Percentiles rank a stretch among this genome's conserved stretches.
phyloP scores from a whole-genome alignment of 2,113 vertebrate genomes.

The Atractosteus spatula region DNA sequence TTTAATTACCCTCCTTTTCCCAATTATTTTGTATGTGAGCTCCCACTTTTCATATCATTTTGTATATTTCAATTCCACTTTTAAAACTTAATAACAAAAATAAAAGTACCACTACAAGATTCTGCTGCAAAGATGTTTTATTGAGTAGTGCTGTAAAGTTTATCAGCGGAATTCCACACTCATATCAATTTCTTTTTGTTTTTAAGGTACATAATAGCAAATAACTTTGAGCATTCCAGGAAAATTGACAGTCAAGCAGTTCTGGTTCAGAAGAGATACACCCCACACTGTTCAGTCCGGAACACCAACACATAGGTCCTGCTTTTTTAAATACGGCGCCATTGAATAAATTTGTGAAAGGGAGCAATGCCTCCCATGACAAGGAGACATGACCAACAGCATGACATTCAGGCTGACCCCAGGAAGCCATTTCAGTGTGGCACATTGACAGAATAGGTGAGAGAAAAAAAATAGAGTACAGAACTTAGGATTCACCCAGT shows the following conservation, averaged over 20 bases:
- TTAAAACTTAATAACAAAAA: not conserved
- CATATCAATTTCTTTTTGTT: slow-evolving; percentile 27
- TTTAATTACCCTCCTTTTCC: too few relatives aligned
- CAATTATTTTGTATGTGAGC: too few relatives aligned
- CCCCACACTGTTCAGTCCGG: slow-evolving; percentile 16
- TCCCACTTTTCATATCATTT: too few relatives aligned
- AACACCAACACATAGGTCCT: not conserved
- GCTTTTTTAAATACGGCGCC: not conserved
- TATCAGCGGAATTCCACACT: slow-evolving; percentile 22
- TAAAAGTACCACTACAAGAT: not conserved
- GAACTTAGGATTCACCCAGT: too few relatives aligned
- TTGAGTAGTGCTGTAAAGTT: slow-evolving; percentile 41
- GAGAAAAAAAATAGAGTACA: too few relatives aligned
- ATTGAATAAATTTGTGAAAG: slow-evolving; percentile 15
- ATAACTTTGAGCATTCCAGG: slow-evolving; percentile 27
- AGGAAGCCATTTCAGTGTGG: not conserved
- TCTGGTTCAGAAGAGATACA: slow-evolving; percentile 31
- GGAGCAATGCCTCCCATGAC: slow-evolving; percentile 44
- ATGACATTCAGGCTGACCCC: slow-evolving; percentile 48
- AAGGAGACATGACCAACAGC: slow-evolving; percentile 54
- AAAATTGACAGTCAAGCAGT: slow-evolving; percentile 15
- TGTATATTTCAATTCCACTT: too few relatives aligned
- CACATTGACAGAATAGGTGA: too few relatives aligned
- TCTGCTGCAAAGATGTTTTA: slow-evolving; percentile 36
- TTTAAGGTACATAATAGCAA: slow-evolving; percentile 42